Evolutionary conservation across 2,888 invertebrate species (phyloP), one percentile per base, ranked within the genome.

Genomic region (Melipona beecheii): DNA sequence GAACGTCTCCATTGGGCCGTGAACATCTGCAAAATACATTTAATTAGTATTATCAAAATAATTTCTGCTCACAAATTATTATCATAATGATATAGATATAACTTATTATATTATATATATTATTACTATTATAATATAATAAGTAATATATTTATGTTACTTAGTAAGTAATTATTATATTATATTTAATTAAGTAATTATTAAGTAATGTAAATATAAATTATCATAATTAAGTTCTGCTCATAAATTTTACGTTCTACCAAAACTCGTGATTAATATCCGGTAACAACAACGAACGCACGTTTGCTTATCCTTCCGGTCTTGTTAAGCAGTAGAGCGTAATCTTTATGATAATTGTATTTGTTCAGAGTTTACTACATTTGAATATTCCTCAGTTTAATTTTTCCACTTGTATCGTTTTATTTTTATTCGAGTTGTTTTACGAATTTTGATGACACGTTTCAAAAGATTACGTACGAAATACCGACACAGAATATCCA

Each of bases 1-100:
- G 79, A 92, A 93, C 75, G 93, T 93, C 84, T 93, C 94, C 88
- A 93, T 90, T 69, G 93, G 93, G 70, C 90, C 91, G 66, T 93
- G 93, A 82, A 94, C 90, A 86, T 94, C 94, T 94, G 87, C 19
- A 91, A 75, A 66, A 62, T 21, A 21, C 27, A 50, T 73, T 84
- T 21, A 0, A 43, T 43, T 9, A 9, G 9, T 0, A 24, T 24
- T 15, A n/a, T 56, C 11, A n/a, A 56, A 56, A n/a, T n/a, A 58
- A n/a, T 58, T 58, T 43, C 43, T 43, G 43, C 43, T 43, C 11
- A 9, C 11, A 43, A 43, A 31, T 31, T 3, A 31, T 31, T 31
- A 31, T 31, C 3, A 31, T 3, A 31, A 31, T 31, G 3, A 31
- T 31, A 31, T 31, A 31, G 3, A 31, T 31, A 31, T 31, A 31